A percentile compares a stretch with the other conserved stretches of the same genome.
phyloP scores from a whole-genome alignment of 2,113 vertebrate species.

The western clawed frog (Xenopus tropicalis) region UCB_Xtro_10.0 CM004447.2:106490501-106491000 shows the following conservation, averaged over 20 bases:
- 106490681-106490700: conserved; percentile 14
- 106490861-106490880: too few species aligned
- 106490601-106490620: conserved; percentile 25
- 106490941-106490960: too few species aligned
- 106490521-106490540: conserved; percentile 27
- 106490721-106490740: not conserved
- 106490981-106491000: too few species aligned
- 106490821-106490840: too few species aligned
- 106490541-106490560: conserved; percentile 8
- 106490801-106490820: too few species aligned
- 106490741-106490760: not conserved
- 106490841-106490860: too few species aligned
- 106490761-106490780: too few species aligned
- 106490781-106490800: too few species aligned
- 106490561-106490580: conserved; percentile 24
- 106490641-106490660: conserved; percentile 11
- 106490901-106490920: too few species aligned
- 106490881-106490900: too few species aligned
- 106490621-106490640: conserved; percentile 20
- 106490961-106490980: too few species aligned
- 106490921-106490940: too few species aligned
- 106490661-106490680: conserved; percentile 3
- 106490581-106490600: conserved; percentile 5
- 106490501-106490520: conserved; percentile 31
- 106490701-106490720: conserved; percentile 3